phyloP scores from a whole-genome alignment of 1,140 invertebrate genomes.

The Physella acuta region DNA sequence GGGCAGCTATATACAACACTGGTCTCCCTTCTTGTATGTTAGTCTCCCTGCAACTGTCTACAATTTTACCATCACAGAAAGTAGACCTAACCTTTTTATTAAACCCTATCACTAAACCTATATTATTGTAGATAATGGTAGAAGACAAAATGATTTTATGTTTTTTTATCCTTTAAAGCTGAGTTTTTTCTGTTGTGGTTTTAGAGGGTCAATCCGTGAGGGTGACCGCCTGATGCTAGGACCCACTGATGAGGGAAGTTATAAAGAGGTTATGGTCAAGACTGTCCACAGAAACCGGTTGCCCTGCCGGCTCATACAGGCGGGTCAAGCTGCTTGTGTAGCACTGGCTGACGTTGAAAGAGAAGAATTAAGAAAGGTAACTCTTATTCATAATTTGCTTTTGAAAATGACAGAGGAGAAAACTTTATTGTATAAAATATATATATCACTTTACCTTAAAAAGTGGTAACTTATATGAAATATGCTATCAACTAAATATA shows the following conservation, averaged over 20 bases:
- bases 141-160: neutral
- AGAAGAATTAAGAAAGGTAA: constrained; percentile 68
- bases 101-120: neutral
- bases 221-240: constrained; percentile 79
- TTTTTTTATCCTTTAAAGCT: constrained; percentile 3
- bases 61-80: too few species aligned
- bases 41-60: too few species aligned
- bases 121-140: neutral
- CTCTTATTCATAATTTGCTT: too few species aligned
- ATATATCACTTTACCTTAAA: too few species aligned
- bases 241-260: constrained; percentile 81
- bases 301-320: constrained; percentile 80
- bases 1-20: too few species aligned
- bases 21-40: too few species aligned
- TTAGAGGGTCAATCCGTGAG: constrained; percentile 81
- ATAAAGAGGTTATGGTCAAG: constrained; percentile 75
- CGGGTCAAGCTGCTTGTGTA: constrained; percentile 87
- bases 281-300: constrained; percentile 89
- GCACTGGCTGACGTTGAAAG: constrained; percentile 70
- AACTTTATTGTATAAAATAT: too few species aligned
- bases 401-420: too few species aligned
- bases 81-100: too few species aligned
- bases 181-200: too few species aligned
- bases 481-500: too few species aligned
- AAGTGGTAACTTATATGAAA: too few species aligned